A percentile compares a stretch with the other conserved stretches of the same genome.
phyloP scores from a whole-genome alignment of 2,888 invertebrate species.

The Anoplius nigerrimus region DNA sequence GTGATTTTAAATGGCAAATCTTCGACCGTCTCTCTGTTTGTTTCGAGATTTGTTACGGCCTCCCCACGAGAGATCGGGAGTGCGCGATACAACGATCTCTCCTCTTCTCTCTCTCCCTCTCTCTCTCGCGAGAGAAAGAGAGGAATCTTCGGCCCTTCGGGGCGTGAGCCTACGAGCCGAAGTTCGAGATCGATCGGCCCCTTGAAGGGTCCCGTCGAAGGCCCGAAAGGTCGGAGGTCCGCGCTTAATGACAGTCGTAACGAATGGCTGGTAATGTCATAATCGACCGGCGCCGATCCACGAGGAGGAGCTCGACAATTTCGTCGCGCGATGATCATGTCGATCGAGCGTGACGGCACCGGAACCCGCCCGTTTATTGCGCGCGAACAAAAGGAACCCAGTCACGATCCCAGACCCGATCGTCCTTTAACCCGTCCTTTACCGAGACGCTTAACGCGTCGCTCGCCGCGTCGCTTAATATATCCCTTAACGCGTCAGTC shows the following conservation, averaged over 20 bases:
- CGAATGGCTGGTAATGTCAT: slow-evolving; percentile 56
- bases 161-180: slow-evolving; percentile 12
- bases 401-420: no score
- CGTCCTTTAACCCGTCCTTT: no score
- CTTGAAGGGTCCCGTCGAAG: slow-evolving; percentile 37
- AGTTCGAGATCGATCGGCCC: not conserved
- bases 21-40: slow-evolving; percentile 54
- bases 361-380: slow-evolving; percentile 3
- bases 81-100: no score
- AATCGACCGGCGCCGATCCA: slow-evolving; percentile 40
- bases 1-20: slow-evolving; percentile 69
- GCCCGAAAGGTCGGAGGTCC: slow-evolving; percentile 47
- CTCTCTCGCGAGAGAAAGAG: no score
- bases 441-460: no score
- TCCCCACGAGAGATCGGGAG: slow-evolving; percentile 38
- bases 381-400: not conserved
- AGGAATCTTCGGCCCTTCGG: no score
- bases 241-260: slow-evolving; percentile 54
- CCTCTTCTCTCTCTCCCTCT: no score
- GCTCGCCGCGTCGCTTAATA: no score
- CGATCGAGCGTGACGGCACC: slow-evolving; percentile 14
- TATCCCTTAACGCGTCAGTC: no score
- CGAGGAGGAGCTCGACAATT: slow-evolving; percentile 39
- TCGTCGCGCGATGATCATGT: slow-evolving; percentile 40
- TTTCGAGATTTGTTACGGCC: slow-evolving; percentile 65